Evolutionary conservation across 2,113 vertebrate genomes (phyloP).

Genomic region (Aptenodytes forsteri): DNA sequence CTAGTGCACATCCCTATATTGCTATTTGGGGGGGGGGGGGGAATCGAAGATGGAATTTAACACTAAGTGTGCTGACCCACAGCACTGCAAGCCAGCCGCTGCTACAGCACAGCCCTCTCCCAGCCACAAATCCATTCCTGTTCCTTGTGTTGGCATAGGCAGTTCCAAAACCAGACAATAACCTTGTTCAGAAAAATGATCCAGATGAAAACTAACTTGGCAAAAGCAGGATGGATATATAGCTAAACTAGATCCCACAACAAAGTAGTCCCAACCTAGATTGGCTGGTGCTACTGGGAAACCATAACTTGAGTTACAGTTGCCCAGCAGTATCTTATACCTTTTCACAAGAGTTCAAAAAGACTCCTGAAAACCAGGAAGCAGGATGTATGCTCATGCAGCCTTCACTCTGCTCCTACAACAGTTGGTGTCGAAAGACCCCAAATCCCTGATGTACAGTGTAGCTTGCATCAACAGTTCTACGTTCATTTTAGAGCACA

Average conservation of each 20-base stretch:
- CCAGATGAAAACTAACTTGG: neutral
- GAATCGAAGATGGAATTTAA: neutral
- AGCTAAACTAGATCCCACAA: neutral
- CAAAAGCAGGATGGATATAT: neutral
- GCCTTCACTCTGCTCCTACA: neutral
- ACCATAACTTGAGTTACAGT: neutral
- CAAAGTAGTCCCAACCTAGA: neutral
- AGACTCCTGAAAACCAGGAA: neutral
- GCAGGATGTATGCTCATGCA: neutral
- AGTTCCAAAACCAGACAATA: neutral
- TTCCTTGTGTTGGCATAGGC: neutral
- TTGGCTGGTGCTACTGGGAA: neutral
- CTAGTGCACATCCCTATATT: neutral
- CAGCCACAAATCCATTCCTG: neutral
- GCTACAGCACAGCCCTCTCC: neutral
- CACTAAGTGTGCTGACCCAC: neutral
- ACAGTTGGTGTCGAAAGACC: neutral
- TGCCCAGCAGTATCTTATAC: neutral
- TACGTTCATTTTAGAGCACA: neutral
- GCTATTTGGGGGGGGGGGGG: too few relatives aligned
- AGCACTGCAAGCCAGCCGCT: neutral
- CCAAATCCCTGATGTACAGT: accelerated
- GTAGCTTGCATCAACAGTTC: neutral
- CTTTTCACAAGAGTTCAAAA: neutral
- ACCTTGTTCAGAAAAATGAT: neutral